Conservation (phyloP, 2,113 vertebrate genomes). For the Nansenia antarctica region DNA sequence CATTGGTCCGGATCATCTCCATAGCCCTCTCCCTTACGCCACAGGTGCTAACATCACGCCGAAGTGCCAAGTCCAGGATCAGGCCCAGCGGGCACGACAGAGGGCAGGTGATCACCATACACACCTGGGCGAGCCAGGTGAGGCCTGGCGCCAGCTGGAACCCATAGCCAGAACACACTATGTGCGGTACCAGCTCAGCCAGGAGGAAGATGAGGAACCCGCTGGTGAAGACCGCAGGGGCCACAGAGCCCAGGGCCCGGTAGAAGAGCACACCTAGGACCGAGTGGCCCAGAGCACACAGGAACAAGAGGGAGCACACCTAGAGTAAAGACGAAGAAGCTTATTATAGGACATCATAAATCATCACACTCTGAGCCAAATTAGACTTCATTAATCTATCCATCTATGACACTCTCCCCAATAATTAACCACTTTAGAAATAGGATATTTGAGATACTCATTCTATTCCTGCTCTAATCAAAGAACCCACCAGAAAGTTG, state of each 20-base stretch:
- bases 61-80: conserved; percentile 78
- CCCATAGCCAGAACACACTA: conserved; percentile 83
- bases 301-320: conserved; percentile 81
- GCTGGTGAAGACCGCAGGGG: conserved; percentile 76
- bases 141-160: conserved; percentile 80
- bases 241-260: conserved; percentile 69
- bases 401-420: too few species aligned
- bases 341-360: too few species aligned
- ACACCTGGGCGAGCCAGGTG: conserved; percentile 83
- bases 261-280: conserved; percentile 81
- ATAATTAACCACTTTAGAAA: too few species aligned
- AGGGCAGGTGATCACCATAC: conserved; percentile 82
- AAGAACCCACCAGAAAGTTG: conserved; percentile 72
- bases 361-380: neutral
- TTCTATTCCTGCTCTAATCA: neutral
- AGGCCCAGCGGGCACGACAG: conserved; percentile 84
- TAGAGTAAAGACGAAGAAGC: too few species aligned
- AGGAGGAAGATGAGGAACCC: conserved; percentile 81
- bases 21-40: conserved; percentile 79
- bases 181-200: conserved; percentile 82
- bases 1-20: conserved; percentile 84
- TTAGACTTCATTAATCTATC: too few species aligned
- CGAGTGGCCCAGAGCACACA: conserved; percentile 80
- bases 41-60: conserved; percentile 77
- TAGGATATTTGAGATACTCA: too few species aligned